Evolutionary conservation across 2,113 vertebrate species (phyloP).

Genomic region (Pterocles orientalis): DNA sequence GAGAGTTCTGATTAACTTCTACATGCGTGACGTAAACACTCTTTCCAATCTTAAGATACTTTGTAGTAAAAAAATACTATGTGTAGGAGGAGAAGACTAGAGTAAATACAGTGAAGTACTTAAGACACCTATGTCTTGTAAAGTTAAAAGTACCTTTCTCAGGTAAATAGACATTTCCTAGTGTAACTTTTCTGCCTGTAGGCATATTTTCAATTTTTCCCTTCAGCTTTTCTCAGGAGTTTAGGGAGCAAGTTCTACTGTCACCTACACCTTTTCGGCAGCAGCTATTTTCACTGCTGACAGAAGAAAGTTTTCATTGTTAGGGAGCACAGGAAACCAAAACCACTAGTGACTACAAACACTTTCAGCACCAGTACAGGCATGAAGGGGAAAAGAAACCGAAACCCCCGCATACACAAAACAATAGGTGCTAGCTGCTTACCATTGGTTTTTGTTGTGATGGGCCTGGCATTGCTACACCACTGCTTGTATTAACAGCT

Average conservation of each 20-base stretch:
- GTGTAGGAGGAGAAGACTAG: background rate
- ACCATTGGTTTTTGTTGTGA: conserved; percentile 98
- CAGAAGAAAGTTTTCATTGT: background rate
- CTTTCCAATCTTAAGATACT: background rate
- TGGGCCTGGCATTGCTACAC: conserved; percentile 91
- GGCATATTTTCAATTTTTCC: background rate
- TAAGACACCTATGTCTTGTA: background rate
- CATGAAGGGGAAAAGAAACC: background rate
- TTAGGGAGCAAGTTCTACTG: background rate
- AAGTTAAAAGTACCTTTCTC: background rate
- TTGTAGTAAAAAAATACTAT: background rate
- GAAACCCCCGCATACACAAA: accelerated
- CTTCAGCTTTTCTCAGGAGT: background rate
- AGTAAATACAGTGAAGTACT: background rate
- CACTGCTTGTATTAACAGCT: conserved; percentile 88
- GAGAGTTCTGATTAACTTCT: background rate
- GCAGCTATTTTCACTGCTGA: background rate
- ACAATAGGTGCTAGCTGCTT: conserved; percentile 10
- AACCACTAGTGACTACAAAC: background rate
- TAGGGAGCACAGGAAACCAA: background rate
- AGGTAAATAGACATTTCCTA: background rate
- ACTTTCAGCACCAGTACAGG: accelerated
- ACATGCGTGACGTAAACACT: background rate
- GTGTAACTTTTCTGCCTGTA: background rate
- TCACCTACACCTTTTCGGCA: background rate